These are phyloP conservation scores for Capromys pilorides DNA, from an alignment of 2,797 vertebrate genomes.

Conservation along the genomic window DNA sequence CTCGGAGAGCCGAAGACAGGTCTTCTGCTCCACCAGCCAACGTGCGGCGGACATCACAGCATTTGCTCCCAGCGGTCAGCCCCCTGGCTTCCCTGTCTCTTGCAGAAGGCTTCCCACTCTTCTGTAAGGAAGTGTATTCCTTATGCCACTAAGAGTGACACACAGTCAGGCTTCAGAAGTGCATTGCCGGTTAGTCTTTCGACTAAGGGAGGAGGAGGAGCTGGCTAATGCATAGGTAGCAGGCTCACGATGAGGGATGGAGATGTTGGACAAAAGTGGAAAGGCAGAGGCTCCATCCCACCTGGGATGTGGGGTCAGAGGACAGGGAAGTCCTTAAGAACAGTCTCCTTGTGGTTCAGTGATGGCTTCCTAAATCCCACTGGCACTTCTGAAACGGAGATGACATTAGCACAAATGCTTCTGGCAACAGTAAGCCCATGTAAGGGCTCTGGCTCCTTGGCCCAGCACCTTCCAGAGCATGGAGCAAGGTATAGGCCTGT, in stretches of 20 bases:
- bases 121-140: slow-evolving; percentile 47
- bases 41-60: slow-evolving; percentile 72
- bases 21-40: slow-evolving; percentile 78
- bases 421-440: background rate
- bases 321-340: background rate
- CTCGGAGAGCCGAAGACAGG: slow-evolving; percentile 78
- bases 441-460: background rate
- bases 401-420: background rate
- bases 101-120: slow-evolving; percentile 51
- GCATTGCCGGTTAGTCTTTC: background rate
- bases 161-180: background rate
- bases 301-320: background rate
- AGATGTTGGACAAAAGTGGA: background rate
- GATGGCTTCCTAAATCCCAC: background rate
- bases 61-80: slow-evolving; percentile 42
- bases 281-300: background rate
- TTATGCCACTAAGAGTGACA: slow-evolving; percentile 65
- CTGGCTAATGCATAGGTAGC: too few species aligned
- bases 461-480: background rate
- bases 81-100: slow-evolving; percentile 2
- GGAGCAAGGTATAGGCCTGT: background rate
- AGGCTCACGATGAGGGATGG: background rate
- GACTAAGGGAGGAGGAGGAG: background rate
- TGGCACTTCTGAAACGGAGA: background rate
- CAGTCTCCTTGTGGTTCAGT: background rate